phyloP scores from a whole-genome alignment of 2,113 vertebrate species.

The Hymenochirus boettgeri region DNA sequence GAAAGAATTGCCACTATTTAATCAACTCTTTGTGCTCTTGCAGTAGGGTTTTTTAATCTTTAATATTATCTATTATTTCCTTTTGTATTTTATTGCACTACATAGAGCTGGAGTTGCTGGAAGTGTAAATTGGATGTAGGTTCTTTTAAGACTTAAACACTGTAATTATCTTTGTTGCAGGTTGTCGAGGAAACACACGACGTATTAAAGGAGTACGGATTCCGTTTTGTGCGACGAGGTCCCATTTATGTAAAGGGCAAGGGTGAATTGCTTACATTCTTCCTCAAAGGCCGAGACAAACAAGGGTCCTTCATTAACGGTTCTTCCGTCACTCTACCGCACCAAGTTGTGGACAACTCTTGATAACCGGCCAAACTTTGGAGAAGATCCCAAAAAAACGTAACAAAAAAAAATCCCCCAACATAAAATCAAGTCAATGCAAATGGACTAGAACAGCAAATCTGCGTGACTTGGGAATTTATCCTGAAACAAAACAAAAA shows the following conservation, averaged over 20 bases:
- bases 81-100: too few species aligned
- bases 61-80: too few species aligned
- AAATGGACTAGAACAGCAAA: too few species aligned
- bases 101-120: too few species aligned
- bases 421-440: background rate
- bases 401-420: background rate
- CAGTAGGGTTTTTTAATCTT: too few species aligned
- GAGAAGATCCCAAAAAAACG: background rate
- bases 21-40: too few species aligned
- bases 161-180: constrained; percentile 56
- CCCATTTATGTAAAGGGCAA: constrained; percentile 92
- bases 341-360: constrained; percentile 90
- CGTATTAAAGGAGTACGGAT: constrained; percentile 86
- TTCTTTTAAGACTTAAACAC: too few species aligned
- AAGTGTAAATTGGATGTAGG: too few species aligned
- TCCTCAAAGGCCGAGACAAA: constrained; percentile 88
- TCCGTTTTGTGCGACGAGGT: constrained; percentile 87
- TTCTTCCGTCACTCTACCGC: constrained; percentile 82
- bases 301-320: constrained; percentile 78
- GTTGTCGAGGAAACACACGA: constrained; percentile 91
- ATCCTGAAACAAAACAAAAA: constrained; percentile 1
- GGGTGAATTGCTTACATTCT: constrained; percentile 89
- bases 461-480: too few species aligned
- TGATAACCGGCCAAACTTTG: constrained; percentile 44
- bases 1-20: too few species aligned